Evolutionary conservation across 2,113 vertebrate species (phyloP), one percentile per base, ranked within the genome.

Genomic region (Tonatia bakeri): DNA sequence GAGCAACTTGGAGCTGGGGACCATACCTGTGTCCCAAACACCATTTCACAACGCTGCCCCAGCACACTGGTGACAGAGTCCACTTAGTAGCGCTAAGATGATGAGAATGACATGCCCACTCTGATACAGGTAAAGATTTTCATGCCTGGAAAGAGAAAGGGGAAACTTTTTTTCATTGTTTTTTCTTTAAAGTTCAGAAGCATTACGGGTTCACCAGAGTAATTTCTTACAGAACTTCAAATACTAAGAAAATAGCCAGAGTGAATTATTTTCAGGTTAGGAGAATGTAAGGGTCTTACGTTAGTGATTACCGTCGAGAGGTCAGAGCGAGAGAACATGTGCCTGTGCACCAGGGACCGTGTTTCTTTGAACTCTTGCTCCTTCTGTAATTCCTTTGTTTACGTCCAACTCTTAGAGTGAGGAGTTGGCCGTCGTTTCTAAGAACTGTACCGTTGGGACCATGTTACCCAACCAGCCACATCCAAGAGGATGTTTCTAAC

Each of bases 221-320:
- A 50, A 47, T 86, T 65, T 80, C 56, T 64, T 56, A 24, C 0
- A 90, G 54, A 88, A 89, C 38, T 56, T 95, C 50, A 59, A 36
- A 56, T 85, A 67, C 59, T 33, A 87, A 52, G 43, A 75, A 91
- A 97, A 90, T 12, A 91, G 82, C 72, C 20, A 56, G 61, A 93
- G 24, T n/a, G 28, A 12, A 64, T 95, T 94, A 69, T 67, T 70
- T 91, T 92, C 87, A 24, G 13, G 7, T 85, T 22, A 81, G 72
- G 65, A 67, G 86, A 56, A 69, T 70, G 5, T 31, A 47, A 33
- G 40, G 73, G 52, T 88, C 33, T 43, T n/a, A 47, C 56, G 22
- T 54, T 20, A 79, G 64, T 33, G 22, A 83, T 87, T 19, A 56
- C 15, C 26, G 50, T 26, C 50, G 45, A 97, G 28, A 76, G 38